Evolutionary conservation across 2,888 invertebrate genomes (phyloP), one percentile per base, ranked within the genome.

Genomic region (Eupeodes luniger): DNA sequence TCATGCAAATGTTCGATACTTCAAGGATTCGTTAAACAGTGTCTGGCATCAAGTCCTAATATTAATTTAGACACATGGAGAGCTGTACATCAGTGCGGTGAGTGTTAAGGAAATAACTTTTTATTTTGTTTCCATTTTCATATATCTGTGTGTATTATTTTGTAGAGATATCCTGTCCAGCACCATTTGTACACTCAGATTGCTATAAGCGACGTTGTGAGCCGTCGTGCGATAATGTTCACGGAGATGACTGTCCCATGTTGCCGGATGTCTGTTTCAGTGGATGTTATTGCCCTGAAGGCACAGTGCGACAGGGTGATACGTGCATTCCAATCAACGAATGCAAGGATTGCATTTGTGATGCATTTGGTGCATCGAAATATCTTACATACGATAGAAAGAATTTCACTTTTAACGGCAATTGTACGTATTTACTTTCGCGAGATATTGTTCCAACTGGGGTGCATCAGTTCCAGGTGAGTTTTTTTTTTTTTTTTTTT

Each of bases 281-380:
- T 0, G 98, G 98, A 76, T 98, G 98, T 93, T 97, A 96, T 94
- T 98, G 98, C 90, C 97, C 97, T 0, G 95, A 96, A 62, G 97
- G 97, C 57, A 93, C 92, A 4, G 95, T 96, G 0, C 94, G 96
- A 19, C 95, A 95, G 91, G 96, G 95, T 10, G 95, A 96, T 78
- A 93, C 94, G 12, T 98, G 98, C 91, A 94, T 97, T 7, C 94
- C 95, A 79, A 96, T 97, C 0, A 94, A 95, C 0, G 96, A 96
- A 81, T 98, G 98, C 91, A 94, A 96, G 76, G 97, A 98, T 92
- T 97, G 97, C 94, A 94, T 95, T 0, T 97, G 97, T 92, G 95
- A 96, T 90, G 96, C 97, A 0, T 95, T 96, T 85, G 98, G 98
- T 0, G 96, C 96, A 72, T 96, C 97, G 0, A 96, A 97, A 91